A percentile compares a stretch with the other conserved stretches of the same genome.
Conservation (phyloP, 2,888 invertebrate genomes). For the Saturnia pavonia region DNA sequence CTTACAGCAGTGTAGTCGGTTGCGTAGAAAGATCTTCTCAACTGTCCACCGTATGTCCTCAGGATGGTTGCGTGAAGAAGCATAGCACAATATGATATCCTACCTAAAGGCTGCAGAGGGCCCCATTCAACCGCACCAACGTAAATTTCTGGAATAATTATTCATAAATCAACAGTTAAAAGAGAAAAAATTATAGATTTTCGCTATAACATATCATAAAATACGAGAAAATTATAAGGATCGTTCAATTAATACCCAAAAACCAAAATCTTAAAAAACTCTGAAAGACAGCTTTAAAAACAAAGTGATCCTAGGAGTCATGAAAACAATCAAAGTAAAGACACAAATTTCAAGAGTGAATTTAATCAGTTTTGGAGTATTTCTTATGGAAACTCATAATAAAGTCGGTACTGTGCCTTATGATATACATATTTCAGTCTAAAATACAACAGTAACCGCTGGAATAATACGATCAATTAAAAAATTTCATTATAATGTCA, state of each 20-base stretch:
- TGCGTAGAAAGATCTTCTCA: constrained; percentile 73
- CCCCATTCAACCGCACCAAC: constrained; percentile 72
- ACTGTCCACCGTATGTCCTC: constrained; percentile 73
- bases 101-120: constrained; percentile 69
- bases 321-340: too few relatives aligned
- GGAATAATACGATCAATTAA: neutral
- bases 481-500: too few relatives aligned
- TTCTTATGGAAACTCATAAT: too few relatives aligned
- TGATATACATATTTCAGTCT: neutral
- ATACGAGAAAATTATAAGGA: too few relatives aligned
- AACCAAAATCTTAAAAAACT: too few relatives aligned
- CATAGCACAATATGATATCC: constrained; percentile 77
- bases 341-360: too few relatives aligned
- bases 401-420: too few relatives aligned
- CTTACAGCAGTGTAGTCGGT: constrained; percentile 76
- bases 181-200: neutral
- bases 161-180: neutral
- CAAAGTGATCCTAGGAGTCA: too few relatives aligned
- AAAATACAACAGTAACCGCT: neutral
- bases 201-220: too few relatives aligned
- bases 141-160: constrained; percentile 57
- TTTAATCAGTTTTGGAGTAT: too few relatives aligned
- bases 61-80: constrained; percentile 69
- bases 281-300: too few relatives aligned
- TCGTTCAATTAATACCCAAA: too few relatives aligned